These are phyloP conservation scores for Resseliella maxima DNA, from an alignment of 2,888 invertebrate species.

Conservation along the genomic window DNA sequence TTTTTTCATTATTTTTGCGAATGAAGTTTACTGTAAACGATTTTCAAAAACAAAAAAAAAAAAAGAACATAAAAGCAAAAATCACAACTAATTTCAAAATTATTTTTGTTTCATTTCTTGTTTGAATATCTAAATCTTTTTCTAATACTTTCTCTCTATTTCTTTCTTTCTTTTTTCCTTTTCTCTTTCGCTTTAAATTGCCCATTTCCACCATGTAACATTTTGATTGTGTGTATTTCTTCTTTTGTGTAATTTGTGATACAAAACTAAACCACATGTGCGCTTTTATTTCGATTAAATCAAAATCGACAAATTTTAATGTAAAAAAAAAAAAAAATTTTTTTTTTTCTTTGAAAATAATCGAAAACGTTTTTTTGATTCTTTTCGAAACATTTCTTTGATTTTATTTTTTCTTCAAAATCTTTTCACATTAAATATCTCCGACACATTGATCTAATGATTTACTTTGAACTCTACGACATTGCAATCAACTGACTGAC, in stretches of 20 bases:
- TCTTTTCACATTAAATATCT: not conserved
- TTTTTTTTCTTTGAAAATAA: no score
- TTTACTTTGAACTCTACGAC: not conserved
- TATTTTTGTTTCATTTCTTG: conserved; percentile 3
- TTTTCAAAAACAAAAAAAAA: not conserved
- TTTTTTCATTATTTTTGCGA: no score
- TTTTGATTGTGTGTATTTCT: conserved; percentile 53
- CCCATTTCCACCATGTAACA: conserved; percentile 52
- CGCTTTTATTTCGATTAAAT: conserved; percentile 24
- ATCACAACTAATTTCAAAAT: no score
- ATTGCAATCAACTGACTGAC: conserved; percentile 21
- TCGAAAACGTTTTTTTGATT: no score
- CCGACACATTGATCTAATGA: not conserved
- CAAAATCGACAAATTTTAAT: not conserved
- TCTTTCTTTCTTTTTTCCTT: conserved; percentile 48
- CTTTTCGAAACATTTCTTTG: no score
- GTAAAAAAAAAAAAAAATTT: not conserved
- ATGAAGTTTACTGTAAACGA: no score
- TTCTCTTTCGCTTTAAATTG: conserved; percentile 54
- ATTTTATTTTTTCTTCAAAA: no score
- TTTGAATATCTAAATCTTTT: conserved; percentile 46
- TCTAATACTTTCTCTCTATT: conserved; percentile 18
- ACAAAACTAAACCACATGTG: not conserved
- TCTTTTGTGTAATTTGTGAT: conserved; percentile 40
- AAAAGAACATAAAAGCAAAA: not conserved